Evolutionary conservation across 2,797 vertebrate species (phyloP).

Genomic region (Leuciscus waleckii): DNA sequence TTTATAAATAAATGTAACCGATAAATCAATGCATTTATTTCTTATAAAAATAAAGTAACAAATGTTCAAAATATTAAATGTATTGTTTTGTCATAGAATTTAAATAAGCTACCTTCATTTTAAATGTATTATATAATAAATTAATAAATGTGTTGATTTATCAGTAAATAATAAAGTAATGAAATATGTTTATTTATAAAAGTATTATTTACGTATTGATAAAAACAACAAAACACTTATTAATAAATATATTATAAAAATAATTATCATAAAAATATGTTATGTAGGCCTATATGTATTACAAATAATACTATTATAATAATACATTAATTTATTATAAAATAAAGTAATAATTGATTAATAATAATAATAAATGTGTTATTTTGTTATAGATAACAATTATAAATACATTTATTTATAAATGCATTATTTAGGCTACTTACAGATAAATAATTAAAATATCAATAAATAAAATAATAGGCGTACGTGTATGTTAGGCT

Average conservation of each 20-base stretch:
- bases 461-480: too few relatives aligned
- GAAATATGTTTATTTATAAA: not conserved
- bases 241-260: too few relatives aligned
- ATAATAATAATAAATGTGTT: not conserved
- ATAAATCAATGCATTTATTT: not conserved
- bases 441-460: too few relatives aligned
- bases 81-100: not conserved
- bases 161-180: not conserved
- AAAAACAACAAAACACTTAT: not conserved
- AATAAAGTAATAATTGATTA: not conserved
- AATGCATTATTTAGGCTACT: not conserved
- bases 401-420: not conserved
- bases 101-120: not conserved
- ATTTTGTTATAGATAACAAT: not conserved
- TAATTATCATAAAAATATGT: too few relatives aligned
- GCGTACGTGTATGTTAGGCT: not conserved
- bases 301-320: not conserved
- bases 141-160: not conserved
- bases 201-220: not conserved
- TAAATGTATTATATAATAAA: not conserved
- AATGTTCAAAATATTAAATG: not conserved
- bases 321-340: not conserved
- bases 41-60: not conserved
- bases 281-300: too few relatives aligned
- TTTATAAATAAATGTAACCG: not conserved